These are phyloP conservation scores for Natator depressus DNA, from an alignment of 2,113 vertebrate genomes.

Conservation along the genomic window DNA sequence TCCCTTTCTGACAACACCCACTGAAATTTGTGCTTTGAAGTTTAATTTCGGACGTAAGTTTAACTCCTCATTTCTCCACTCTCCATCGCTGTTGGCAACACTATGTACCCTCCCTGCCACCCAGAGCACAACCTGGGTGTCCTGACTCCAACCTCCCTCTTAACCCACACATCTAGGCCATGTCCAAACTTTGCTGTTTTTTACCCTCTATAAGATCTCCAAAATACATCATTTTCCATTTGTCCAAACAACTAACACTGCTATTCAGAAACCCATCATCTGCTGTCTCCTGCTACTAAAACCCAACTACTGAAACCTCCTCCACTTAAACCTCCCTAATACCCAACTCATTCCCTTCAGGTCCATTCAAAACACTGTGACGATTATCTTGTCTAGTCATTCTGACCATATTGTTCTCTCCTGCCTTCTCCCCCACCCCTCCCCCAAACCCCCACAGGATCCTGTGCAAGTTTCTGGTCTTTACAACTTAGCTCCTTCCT, in stretches of 20 bases:
- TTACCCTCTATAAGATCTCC: background rate
- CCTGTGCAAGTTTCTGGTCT: background rate
- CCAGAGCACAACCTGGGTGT: background rate
- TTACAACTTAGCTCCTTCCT: background rate
- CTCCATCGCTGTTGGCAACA: background rate
- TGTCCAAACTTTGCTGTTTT: fast-evolving
- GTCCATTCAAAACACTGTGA: background rate
- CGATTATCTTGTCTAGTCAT: no score
- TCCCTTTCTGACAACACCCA: background rate
- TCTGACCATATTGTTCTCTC: background rate
- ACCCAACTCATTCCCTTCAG: background rate
- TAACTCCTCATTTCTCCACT: background rate
- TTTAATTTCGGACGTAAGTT: background rate
- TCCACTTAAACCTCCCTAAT: background rate
- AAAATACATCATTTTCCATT: background rate
- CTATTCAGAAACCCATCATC: background rate
- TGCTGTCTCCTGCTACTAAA: background rate
- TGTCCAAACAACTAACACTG: background rate
- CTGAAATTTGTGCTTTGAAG: background rate
- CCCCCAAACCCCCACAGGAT: background rate
- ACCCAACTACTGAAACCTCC: background rate
- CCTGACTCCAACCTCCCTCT: background rate
- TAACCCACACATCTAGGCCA: background rate
- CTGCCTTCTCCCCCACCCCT: background rate
- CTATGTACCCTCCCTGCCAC: background rate